Percentiles rank a stretch among this genome's conserved stretches.
Evolutionary conservation across 2,888 invertebrate genomes (phyloP).

Genomic region (Parnassius apollo): DNA sequence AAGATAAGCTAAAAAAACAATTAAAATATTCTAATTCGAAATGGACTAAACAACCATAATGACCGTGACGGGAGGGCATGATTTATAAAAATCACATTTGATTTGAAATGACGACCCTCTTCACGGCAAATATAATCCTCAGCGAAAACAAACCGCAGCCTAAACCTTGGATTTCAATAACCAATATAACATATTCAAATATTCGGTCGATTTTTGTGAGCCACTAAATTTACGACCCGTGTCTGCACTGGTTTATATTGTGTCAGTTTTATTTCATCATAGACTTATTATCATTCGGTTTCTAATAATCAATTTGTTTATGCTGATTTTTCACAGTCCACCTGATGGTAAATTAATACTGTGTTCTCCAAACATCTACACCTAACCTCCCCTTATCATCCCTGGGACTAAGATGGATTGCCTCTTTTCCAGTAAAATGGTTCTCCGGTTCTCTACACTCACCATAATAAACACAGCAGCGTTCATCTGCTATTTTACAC

Average conservation of each 20-base stretch:
- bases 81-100: conserved; percentile 21
- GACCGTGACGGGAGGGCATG: conserved; percentile 19
- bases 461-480: too few species aligned
- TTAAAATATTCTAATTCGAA: conserved; percentile 1
- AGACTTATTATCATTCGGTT: background rate
- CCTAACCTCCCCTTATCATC: too few species aligned
- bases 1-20: background rate
- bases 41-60: conserved; percentile 4
- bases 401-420: too few species aligned
- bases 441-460: too few species aligned
- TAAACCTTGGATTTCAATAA: conserved; percentile 35
- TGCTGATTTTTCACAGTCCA: background rate
- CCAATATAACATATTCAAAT: conserved; percentile 42
- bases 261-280: conserved; percentile 34
- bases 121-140: conserved; percentile 47
- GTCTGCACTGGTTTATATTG: conserved; percentile 51
- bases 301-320: background rate
- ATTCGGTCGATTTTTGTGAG: conserved; percentile 42
- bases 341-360: too few species aligned
- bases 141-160: conserved; percentile 59
- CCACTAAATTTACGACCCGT: conserved; percentile 55
- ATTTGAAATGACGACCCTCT: conserved; percentile 42
- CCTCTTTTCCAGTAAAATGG: too few species aligned
- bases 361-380: too few species aligned
- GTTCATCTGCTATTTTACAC: too few species aligned